phyloP scores from a whole-genome alignment of 2,113 vertebrate species.

The Oryzias celebensis region DNA sequence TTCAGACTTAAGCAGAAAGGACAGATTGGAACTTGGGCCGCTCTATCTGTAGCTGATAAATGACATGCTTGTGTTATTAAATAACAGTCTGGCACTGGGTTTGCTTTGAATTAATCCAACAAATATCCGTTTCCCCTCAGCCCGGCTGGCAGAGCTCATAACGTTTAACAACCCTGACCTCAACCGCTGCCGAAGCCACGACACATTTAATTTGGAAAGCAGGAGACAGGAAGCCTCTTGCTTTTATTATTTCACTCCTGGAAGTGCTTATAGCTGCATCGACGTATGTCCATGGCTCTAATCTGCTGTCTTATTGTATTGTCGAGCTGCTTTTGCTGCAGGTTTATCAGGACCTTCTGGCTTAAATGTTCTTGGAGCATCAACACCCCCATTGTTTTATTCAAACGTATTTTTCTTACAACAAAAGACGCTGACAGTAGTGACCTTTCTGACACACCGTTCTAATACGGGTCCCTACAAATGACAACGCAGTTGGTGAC shows the following conservation, averaged over 20 bases:
- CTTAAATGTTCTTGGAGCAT: background rate
- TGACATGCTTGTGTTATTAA: conserved; percentile 1
- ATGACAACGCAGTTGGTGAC: background rate
- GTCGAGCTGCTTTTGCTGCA: background rate
- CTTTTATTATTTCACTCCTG: conserved; percentile 29
- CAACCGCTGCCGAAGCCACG: conserved; percentile 22
- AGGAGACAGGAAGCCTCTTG: conserved; percentile 47
- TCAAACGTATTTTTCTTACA: conserved; percentile 8
- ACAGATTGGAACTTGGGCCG: too few species aligned
- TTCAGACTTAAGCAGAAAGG: too few species aligned
- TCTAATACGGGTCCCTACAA: background rate
- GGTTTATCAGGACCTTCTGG: conserved; percentile 22
- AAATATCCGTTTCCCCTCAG: conserved; percentile 6
- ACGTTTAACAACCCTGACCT: conserved; percentile 33
- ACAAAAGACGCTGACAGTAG: conserved; percentile 34
- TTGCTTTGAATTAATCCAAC: conserved; percentile 10
- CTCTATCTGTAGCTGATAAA: background rate
- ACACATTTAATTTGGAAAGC: conserved; percentile 39
- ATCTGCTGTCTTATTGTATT: too few species aligned
- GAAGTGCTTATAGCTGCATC: conserved; percentile 21
- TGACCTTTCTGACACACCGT: conserved; percentile 2
- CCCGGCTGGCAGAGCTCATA: conserved; percentile 17
- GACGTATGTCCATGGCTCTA: background rate
- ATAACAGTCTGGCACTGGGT: background rate
- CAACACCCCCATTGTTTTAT: conserved; percentile 14